Percentiles rank a stretch among this genome's conserved stretches.
Conservation (phyloP, 2,888 invertebrate species). For the Bimastos eiseni region DNA sequence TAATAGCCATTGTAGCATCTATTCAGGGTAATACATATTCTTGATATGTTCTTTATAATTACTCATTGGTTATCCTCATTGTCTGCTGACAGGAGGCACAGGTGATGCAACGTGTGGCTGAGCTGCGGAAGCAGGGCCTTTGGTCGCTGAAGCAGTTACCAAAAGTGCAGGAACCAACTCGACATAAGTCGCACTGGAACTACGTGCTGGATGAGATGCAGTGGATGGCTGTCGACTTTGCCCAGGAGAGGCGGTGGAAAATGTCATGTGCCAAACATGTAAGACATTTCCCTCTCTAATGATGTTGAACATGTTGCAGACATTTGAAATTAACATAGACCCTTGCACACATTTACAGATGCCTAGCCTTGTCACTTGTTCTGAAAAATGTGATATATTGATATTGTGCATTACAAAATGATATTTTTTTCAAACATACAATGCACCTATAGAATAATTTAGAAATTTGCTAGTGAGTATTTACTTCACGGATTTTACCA, state of each 20-base stretch:
- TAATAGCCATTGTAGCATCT: too few relatives aligned
- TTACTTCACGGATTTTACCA: too few relatives aligned
- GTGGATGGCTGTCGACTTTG: constrained; percentile 40
- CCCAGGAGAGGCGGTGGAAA: constrained; percentile 38
- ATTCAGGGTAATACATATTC: neutral
- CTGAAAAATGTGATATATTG: too few relatives aligned
- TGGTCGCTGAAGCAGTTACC: constrained; percentile 81
- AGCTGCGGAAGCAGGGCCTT: constrained; percentile 87
- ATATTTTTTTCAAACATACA: too few relatives aligned
- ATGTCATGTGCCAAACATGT: constrained; percentile 28
- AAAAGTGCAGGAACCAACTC: constrained; percentile 31
- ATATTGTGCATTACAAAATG: too few relatives aligned
- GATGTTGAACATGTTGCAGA: too few relatives aligned
- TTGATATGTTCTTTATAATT: neutral
- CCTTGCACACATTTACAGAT: too few relatives aligned
- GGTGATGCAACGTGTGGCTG: constrained; percentile 86
- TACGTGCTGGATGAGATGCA: constrained; percentile 34
- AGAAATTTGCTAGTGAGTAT: too few relatives aligned
- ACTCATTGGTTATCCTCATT: neutral
- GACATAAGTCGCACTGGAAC: constrained; percentile 34
- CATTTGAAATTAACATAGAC: too few relatives aligned
- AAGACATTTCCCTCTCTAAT: neutral
- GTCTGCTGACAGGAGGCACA: constrained; percentile 65
- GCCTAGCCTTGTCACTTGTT: too few relatives aligned
- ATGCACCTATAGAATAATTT: too few relatives aligned